Conservation (phyloP, 2,113 vertebrate genomes). For the Chamaea fasciata region DNA sequence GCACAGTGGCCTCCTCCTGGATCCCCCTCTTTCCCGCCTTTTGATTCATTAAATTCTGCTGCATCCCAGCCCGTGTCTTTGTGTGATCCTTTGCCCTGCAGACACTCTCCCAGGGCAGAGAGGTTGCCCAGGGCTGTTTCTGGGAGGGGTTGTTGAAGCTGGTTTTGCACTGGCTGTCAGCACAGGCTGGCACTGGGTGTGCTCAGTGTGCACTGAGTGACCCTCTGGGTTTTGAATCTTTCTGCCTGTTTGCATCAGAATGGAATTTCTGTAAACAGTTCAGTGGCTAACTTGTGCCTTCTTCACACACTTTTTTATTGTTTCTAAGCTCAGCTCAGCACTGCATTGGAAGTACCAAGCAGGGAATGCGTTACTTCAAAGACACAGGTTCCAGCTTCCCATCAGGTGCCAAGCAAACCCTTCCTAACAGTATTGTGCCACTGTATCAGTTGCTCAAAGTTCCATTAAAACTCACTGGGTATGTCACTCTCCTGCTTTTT, state of each 20-base stretch:
- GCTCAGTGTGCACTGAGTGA: no score
- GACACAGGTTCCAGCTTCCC: background rate
- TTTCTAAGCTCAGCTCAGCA: background rate
- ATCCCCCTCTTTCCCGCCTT: no score
- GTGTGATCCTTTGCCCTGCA: no score
- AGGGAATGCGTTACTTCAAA: background rate
- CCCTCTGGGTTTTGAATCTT: background rate
- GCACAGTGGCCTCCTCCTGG: no score
- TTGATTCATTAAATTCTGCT: no score
- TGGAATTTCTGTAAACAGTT: background rate
- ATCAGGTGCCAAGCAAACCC: background rate
- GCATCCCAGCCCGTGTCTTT: no score
- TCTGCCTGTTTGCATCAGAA: background rate
- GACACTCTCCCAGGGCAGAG: no score
- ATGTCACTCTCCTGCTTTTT: background rate
- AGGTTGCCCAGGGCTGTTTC: no score
- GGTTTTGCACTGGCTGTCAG: no score
- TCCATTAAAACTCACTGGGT: background rate
- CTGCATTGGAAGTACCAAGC: background rate
- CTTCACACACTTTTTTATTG: background rate
- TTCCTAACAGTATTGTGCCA: background rate
- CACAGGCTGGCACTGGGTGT: no score
- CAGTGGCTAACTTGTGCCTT: background rate
- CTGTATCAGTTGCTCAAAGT: background rate
- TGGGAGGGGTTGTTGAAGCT: no score